These are phyloP conservation scores for Oxyteleia sp. DNA, from an alignment of 2,888 invertebrate genomes.

Conservation along the genomic window DNA sequence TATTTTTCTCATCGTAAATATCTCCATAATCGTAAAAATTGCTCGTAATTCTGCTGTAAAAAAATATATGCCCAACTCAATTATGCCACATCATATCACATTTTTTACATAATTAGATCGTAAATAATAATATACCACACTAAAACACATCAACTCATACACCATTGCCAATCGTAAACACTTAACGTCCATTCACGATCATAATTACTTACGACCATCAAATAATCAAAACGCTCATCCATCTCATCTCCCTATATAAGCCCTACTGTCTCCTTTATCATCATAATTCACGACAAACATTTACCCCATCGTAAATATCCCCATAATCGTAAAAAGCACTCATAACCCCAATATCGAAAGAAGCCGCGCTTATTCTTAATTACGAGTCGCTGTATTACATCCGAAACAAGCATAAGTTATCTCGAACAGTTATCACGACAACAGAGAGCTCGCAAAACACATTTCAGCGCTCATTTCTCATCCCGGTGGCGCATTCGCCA, in stretches of 20 bases:
- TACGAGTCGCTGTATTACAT: background rate
- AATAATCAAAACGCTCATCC: background rate
- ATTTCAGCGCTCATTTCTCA: slow-evolving; percentile 4
- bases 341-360: background rate
- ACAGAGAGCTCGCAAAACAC: background rate
- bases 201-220: no score
- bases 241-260: background rate
- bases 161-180: no score
- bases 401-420: background rate
- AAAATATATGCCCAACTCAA: no score
- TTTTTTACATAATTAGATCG: no score
- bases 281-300: background rate
- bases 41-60: no score
- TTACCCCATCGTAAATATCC: background rate
- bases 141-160: no score
- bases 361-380: background rate
- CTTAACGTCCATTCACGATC: no score
- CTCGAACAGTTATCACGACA: background rate
- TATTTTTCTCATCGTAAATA: no score
- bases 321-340: background rate
- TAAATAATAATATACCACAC: no score
- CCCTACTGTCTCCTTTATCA: background rate
- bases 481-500: background rate
- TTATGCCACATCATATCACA: no score
- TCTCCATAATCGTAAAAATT: no score